A percentile compares a stretch with the other conserved stretches of the same genome.
These are phyloP conservation scores for Theretra japonica DNA, from an alignment of 2,888 invertebrate genomes.

Conservation along the genomic window DNA sequence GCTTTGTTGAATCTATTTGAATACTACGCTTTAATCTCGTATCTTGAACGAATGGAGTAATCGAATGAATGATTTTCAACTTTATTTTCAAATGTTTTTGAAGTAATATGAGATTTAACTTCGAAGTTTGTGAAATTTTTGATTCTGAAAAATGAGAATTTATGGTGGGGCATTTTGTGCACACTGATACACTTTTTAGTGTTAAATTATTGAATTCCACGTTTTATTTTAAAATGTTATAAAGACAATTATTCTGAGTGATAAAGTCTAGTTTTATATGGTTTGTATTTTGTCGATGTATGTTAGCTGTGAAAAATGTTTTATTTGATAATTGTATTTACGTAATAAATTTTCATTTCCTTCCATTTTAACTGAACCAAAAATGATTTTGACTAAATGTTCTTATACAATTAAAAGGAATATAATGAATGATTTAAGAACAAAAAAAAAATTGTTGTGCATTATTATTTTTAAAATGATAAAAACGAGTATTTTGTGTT, in stretches of 20 bases:
- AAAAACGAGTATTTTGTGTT: no score
- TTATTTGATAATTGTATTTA: background rate
- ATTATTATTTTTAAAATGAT: no score
- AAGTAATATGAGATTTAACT: background rate
- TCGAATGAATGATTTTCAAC: conserved; percentile 6
- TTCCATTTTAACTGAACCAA: background rate
- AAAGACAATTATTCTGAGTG: background rate
- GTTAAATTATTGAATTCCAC: background rate
- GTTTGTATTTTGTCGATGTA: conserved; percentile 8
- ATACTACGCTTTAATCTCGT: conserved; percentile 1
- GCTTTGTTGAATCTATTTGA: conserved; percentile 9
- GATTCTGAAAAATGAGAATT: no score
- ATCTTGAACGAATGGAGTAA: conserved; percentile 1
- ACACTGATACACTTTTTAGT: background rate
- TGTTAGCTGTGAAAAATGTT: conserved; percentile 6
- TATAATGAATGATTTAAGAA: background rate
- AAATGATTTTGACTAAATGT: background rate
- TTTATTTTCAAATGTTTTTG: conserved; percentile 2
- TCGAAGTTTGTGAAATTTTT: no score
- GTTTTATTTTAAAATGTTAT: background rate
- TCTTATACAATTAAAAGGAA: background rate
- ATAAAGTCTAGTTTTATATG: conserved; percentile 10
- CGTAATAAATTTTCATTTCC: background rate
- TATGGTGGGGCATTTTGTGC: no score
- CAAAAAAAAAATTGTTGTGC: background rate